phyloP scores from a whole-genome alignment of 2,113 vertebrate species.

The Nothocercus nigrocapillus region DNA sequence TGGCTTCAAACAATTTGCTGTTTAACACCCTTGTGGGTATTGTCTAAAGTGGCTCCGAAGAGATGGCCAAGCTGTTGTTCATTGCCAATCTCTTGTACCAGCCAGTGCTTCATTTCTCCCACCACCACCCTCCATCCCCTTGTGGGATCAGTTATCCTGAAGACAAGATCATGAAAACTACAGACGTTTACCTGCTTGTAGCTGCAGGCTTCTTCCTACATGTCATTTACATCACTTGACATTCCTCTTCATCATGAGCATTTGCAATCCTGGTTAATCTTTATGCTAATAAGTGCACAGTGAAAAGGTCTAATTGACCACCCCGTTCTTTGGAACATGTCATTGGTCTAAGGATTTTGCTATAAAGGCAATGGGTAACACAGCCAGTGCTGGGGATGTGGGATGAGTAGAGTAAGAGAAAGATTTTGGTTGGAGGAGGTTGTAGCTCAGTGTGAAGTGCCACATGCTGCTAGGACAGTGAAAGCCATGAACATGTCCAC shows the following conservation, averaged over 20 bases:
- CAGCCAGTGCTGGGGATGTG: background rate
- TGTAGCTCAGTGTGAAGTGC: background rate
- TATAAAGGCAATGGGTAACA: background rate
- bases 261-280: slow-evolving; percentile 20
- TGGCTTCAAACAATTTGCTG: background rate
- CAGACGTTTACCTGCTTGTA: background rate
- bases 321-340: background rate
- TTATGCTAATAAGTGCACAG: background rate
- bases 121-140: no score
- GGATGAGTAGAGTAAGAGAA: background rate
- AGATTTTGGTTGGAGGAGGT: background rate
- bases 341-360: background rate
- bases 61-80: background rate
- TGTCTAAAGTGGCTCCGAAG: background rate
- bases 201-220: background rate
- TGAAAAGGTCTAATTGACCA: background rate
- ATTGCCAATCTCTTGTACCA: background rate
- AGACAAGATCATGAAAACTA: background rate
- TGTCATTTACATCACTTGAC: background rate
- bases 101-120: background rate
- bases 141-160: background rate
- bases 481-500: background rate
- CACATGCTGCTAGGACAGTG: background rate
- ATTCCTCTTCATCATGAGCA: background rate
- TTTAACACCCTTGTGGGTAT: background rate